phyloP scores from a whole-genome alignment of 1,140 invertebrate species.

The Drosophila paulistorum region DNA sequence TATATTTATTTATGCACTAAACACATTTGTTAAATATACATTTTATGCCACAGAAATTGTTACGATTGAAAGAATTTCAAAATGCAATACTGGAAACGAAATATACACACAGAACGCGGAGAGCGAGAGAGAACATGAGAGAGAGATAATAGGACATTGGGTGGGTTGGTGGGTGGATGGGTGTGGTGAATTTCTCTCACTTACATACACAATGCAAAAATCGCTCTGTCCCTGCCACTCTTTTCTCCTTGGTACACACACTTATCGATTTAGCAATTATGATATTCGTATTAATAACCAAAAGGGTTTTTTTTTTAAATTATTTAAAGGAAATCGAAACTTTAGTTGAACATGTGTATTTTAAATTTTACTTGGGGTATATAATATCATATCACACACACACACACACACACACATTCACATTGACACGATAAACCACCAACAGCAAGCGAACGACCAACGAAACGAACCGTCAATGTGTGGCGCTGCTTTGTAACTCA shows the following conservation, averaged over 20 bases:
- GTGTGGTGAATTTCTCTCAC: constrained; percentile 65
- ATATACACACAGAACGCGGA: constrained; percentile 25
- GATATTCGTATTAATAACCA: not conserved
- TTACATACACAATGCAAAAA: constrained; percentile 14
- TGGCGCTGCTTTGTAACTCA: constrained; percentile 72
- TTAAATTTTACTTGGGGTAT: constrained; percentile 10
- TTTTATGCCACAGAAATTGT: constrained; percentile 47
- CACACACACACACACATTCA: not conserved
- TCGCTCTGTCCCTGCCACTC: constrained; percentile 6
- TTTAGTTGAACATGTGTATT: not conserved
- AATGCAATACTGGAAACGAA: constrained; percentile 65
- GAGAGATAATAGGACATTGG: constrained; percentile 23
- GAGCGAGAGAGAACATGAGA: constrained; percentile 7
- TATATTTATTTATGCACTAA: constrained; percentile 26
- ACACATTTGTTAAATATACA: constrained; percentile 13
- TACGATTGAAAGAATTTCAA: constrained; percentile 48
- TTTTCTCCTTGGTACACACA: constrained; percentile 35
- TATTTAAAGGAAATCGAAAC: not conserved
- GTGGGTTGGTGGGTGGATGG: constrained; percentile 24
- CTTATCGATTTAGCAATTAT: constrained; percentile 66
- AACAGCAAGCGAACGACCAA: constrained; percentile 38
- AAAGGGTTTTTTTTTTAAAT: not conserved
- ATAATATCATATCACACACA: not conserved
- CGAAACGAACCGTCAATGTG: constrained; percentile 67
- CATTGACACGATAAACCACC: constrained; percentile 40